phyloP scores from a whole-genome alignment of 2,113 vertebrate species.

The Pedionomus torquatus region DNA sequence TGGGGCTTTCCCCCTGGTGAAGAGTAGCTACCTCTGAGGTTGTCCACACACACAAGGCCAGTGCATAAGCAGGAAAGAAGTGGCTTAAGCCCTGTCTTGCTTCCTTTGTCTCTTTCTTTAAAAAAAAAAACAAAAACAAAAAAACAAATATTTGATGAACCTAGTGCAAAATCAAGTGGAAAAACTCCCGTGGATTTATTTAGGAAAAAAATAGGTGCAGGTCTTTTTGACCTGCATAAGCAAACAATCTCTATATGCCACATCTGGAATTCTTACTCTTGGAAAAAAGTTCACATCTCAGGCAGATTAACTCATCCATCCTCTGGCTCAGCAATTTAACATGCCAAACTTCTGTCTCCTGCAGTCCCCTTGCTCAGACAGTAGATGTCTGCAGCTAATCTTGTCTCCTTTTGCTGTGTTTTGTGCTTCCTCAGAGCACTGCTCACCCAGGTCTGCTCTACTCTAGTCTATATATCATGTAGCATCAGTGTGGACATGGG shows the following conservation, averaged over 20 bases:
- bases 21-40: not conserved
- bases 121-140: too few relatives aligned
- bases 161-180: not conserved
- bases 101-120: not conserved
- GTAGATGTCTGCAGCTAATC: not conserved
- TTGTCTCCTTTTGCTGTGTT: not conserved
- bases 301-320: not conserved
- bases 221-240: not conserved
- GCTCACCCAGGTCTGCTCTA: not conserved
- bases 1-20: not conserved
- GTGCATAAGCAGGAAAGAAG: not conserved
- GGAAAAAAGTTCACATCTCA: not conserved
- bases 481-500: rapidly evolving
- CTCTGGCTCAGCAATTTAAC: not conserved
- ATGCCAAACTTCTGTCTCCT: not conserved
- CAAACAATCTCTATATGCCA: not conserved
- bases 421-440: not conserved
- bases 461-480: not conserved
- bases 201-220: not conserved
- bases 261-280: not conserved
- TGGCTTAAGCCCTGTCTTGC: not conserved
- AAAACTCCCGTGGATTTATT: not conserved
- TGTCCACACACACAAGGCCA: not conserved
- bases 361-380: not conserved
- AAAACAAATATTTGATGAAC: not conserved